Evolutionary conservation across 2,113 vertebrate species (phyloP).

Genomic region (Nerophis lumbriciformis): DNA sequence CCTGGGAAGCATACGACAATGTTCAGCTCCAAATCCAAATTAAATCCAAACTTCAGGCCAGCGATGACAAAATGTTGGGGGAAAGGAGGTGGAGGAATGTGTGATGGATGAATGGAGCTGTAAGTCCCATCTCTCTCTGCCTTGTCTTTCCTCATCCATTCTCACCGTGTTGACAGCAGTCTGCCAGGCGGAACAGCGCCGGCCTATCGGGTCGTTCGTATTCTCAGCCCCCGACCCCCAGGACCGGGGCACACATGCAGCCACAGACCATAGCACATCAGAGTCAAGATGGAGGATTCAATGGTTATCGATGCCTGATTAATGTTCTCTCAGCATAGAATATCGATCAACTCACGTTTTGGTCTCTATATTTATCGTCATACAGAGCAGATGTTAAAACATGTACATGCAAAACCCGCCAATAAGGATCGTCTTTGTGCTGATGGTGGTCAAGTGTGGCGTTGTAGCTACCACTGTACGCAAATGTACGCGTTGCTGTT

Average conservation of each 20-base stretch:
- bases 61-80: conserved; percentile 16
- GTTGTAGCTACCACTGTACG: too few species aligned
- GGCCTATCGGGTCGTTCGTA: conserved; percentile 74
- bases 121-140: conserved; percentile 65
- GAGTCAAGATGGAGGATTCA: neutral
- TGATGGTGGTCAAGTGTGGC: too few species aligned
- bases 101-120: conserved; percentile 58
- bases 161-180: conserved; percentile 64
- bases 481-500: too few species aligned
- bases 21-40: too few species aligned
- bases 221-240: conserved; percentile 49
- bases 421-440: too few species aligned
- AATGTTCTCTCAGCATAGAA: neutral
- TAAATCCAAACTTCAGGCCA: neutral
- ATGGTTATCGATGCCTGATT: neutral
- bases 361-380: neutral
- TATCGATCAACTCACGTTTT: neutral
- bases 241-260: conserved; percentile 34
- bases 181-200: conserved; percentile 69
- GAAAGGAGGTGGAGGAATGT: conserved; percentile 21
- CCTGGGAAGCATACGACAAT: too few species aligned
- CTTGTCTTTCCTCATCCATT: conserved; percentile 69
- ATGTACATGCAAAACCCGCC: too few species aligned
- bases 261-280: conserved; percentile 4
- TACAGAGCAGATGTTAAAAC: too few species aligned